These are phyloP conservation scores for Apostichopus japonicus DNA, from an alignment of 35 echinoderm and acorn worm species.

Conservation along the genomic window DNA sequence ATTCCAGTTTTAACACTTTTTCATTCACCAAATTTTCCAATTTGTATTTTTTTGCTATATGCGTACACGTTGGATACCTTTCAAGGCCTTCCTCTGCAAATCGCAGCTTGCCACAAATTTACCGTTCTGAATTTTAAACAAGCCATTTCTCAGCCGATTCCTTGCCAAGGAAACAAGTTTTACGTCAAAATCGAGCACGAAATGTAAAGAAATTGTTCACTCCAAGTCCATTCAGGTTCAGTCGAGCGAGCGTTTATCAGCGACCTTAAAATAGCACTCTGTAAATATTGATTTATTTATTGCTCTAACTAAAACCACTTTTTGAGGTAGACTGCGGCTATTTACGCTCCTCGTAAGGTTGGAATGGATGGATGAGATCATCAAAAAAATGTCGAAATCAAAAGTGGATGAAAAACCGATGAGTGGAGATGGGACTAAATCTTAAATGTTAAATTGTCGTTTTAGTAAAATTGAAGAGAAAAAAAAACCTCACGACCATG, in stretches of 20 bases:
- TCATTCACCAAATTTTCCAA: neutral
- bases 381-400: neutral
- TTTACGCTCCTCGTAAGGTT: neutral
- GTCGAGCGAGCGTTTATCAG: neutral
- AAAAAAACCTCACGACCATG: too few species aligned
- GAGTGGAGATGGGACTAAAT: neutral
- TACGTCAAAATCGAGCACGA: slow-evolving; percentile 33
- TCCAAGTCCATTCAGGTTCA: neutral
- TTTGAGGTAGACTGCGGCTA: slow-evolving; percentile 6
- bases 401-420: neutral
- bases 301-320: slow-evolving; percentile 7
- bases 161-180: neutral
- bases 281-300: slow-evolving; percentile 43
- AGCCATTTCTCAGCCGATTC: neutral
- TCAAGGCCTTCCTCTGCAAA: neutral
- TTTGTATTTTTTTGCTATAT: neutral
- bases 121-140: neutral
- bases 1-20: neutral
- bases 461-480: too few species aligned
- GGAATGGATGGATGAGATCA: slow-evolving; percentile 2
- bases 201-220: slow-evolving; percentile 11
- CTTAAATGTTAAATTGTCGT: too few species aligned
- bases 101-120: neutral
- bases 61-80: neutral
- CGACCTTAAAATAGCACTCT: slow-evolving; percentile 25